Base-by-base conservation (phyloP, 2,888 invertebrate genomes). In the Trichogramma evanescens region DNA sequence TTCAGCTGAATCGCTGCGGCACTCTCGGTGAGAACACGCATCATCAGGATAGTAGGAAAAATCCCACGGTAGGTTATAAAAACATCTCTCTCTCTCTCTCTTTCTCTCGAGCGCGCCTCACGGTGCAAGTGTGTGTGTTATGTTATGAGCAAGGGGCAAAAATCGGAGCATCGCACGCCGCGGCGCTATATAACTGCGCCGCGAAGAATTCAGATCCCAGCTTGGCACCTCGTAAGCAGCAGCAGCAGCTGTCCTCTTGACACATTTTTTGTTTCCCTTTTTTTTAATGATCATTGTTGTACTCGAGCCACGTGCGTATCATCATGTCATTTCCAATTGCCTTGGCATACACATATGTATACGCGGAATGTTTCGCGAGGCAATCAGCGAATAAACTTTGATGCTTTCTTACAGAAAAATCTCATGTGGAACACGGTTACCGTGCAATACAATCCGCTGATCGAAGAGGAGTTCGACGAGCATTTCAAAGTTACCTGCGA, bases 371-470 rank as follows among this genome's bases (percentile, higher is more conserved):
- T 13, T 13, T 13, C 13, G 13, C 13, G 13, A 13, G 13, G 13
- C 7, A 50, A n/a, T 50, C 13, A 13, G 13, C 13, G 13, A 13
- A 13, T 13, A 13, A 13, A 1, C 5, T 46, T 50, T 13, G 5
- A 41, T 7, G 58, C 64, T 65, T 60, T 49, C 64, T 72, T 74
- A 51, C 81, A 91, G 91, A 91, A 94, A 84, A 94, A 94, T 77
- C 86, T 94, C 70, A 95, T 95, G 95, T 95, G 94, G 94, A 95
- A 95, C 77, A 95, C 95, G 0, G 90, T 95, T 56, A 95, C 94
- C 4, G 93, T 95, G 56, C 95, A 95, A 76, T 95, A 95, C 79
- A 95, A 94, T 79, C 86, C 93, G 0, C 78, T 95, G 67, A 95
- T 95, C 60, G 95, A 95, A 74, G 95, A 95, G 75, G 95, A 95